phyloP scores from a whole-genome alignment of 2,888 invertebrate genomes.

The Volucella zonaria region DNA sequence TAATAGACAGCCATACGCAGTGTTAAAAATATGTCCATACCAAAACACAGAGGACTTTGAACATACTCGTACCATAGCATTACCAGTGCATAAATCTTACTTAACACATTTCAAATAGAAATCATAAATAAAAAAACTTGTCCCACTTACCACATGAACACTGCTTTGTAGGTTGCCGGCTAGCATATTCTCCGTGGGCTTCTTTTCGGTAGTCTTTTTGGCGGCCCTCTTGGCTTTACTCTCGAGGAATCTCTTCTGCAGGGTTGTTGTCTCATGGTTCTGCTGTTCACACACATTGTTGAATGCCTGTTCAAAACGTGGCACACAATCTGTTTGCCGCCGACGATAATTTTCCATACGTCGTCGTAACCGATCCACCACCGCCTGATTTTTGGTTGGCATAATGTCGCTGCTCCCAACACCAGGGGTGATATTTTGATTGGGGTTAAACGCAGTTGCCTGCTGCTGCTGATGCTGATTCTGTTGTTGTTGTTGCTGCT shows the following conservation, averaged over 20 bases:
- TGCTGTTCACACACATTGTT: constrained; percentile 95
- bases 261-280: constrained; percentile 92
- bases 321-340: constrained; percentile 92
- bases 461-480: constrained; percentile 70
- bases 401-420: constrained; percentile 84
- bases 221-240: constrained; percentile 93
- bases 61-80: not conserved
- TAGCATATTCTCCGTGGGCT: constrained; percentile 82
- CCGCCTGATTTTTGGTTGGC: constrained; percentile 92
- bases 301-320: constrained; percentile 94
- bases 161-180: constrained; percentile 86
- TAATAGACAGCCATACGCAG: no score
- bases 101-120: not conserved
- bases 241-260: constrained; percentile 95
- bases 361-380: constrained; percentile 92
- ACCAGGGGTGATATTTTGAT: constrained; percentile 66
- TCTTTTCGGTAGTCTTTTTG: constrained; percentile 91
- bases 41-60: not conserved
- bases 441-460: constrained; percentile 75
- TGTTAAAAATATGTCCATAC: not conserved
- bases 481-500: constrained; percentile 78
- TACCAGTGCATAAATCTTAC: not conserved
- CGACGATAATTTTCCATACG: constrained; percentile 94
- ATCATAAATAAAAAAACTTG: not conserved
- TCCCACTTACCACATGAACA: constrained; percentile 88